phyloP scores from a whole-genome alignment of 2,888 invertebrate genomes.

The Spodoptera picta region DNA sequence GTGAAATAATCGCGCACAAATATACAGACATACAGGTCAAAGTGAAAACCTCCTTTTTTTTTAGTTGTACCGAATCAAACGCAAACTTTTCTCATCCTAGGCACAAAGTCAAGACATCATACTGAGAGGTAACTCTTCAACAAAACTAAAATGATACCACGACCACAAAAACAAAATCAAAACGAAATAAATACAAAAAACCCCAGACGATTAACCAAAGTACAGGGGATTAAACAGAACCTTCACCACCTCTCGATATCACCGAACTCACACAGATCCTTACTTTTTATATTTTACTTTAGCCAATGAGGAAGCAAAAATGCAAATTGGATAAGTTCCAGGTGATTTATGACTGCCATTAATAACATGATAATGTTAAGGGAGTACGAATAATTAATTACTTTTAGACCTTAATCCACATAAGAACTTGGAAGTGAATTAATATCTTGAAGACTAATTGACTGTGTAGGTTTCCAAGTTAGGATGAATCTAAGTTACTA shows the following conservation, averaged over 20 bases:
- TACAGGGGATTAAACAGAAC: background rate
- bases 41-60: no score
- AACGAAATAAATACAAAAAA: no score
- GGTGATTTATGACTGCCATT: conserved; percentile 29
- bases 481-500: no score
- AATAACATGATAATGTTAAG: conserved; percentile 16
- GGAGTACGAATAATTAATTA: conserved; percentile 28
- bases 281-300: conserved; percentile 3
- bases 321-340: conserved; percentile 23
- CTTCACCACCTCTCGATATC: background rate
- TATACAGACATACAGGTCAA: no score
- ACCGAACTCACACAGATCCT: background rate
- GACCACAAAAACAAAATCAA: no score
- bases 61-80: no score
- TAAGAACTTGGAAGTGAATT: conserved; percentile 3
- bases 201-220: no score
- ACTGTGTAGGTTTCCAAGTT: background rate
- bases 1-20: no score
- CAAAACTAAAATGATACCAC: no score
- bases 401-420: conserved; percentile 1
- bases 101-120: no score
- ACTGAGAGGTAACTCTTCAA: no score
- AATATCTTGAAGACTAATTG: conserved; percentile 18
- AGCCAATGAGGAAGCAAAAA: conserved; percentile 19
- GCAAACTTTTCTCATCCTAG: no score